Evolutionary conservation across 1,140 invertebrate species (phyloP), one percentile per base, ranked within the genome.

Genomic region (Sinonovacula constricta): DNA sequence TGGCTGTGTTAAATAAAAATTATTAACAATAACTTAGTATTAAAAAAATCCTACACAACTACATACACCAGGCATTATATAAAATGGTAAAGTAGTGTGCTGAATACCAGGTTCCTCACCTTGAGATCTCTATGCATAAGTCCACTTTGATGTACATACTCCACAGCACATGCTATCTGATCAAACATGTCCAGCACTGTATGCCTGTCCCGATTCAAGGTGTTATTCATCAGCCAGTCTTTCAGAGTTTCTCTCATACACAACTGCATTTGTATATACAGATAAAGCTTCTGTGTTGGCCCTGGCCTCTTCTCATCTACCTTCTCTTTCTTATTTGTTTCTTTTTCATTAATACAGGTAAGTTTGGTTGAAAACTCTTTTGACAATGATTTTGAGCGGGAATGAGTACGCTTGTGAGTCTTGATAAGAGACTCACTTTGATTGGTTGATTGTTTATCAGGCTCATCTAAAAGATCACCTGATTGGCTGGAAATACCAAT

Each of bases 241-340:
- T 95, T 94, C 7, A 99, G 91, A 82, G 95, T 98, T 71, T 97
- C 94, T 83, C 95, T 94, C 60, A 94, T 93, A 88, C 98, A 99
- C 54, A 99, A 89, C 91, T 99, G 97, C 97, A 99, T 99, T 91
- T 99, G 97, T 87, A 99, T 99, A 86, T 97, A 99, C 0, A 99
- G 92, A 90, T 95, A 98, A 87, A 95, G 92, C 67, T 86, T 88
- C 57, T 71, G 81, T 54, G 34, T 60, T 3, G 63, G 80, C n/a
- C n/a, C n/a, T 0, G 45, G 26, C 18, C 1, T 54, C 7, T 30
- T 22, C 24, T 54, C 33, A 18, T 67, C 63, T 14, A 15, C 30
- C 30, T 75, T 65, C 4, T 28, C 24, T 7, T 62, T 24, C 14
- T 77, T 31, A n/a, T 67, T 67, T 28, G 24, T 28, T 49, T 76